A percentile compares a stretch with the other conserved stretches of the same genome.
Evolutionary conservation across 2,113 vertebrate species (phyloP).

Genomic region (Lonchura striata): DNA sequence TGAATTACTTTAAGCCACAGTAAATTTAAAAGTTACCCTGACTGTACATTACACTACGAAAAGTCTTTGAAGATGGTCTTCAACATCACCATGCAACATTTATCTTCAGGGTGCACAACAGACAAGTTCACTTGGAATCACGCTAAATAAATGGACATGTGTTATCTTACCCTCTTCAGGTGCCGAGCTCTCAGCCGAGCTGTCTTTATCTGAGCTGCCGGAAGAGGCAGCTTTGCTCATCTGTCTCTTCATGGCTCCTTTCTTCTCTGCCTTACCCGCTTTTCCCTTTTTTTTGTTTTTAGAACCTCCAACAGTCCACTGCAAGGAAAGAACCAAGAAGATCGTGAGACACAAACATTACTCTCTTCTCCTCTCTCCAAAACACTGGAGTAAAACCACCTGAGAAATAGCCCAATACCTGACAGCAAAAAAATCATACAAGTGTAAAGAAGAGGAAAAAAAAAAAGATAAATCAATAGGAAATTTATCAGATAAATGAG

Average conservation of each 20-base stretch:
- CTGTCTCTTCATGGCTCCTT: conserved; percentile 87
- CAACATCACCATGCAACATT: neutral
- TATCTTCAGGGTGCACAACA: neutral
- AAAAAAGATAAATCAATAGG: neutral
- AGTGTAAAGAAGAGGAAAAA: neutral
- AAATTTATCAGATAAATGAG: neutral
- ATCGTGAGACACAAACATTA: neutral
- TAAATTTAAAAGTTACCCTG: neutral
- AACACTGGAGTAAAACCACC: neutral
- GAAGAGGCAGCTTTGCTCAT: conserved; percentile 91
- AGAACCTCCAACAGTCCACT: conserved; percentile 98
- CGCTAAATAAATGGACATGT: neutral
- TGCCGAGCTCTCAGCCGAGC: conserved; percentile 94
- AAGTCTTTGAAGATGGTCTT: neutral
- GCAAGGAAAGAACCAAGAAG: conserved; percentile 27
- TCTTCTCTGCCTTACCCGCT: conserved; percentile 90
- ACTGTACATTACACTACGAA: neutral
- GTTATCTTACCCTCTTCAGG: conserved; percentile 90
- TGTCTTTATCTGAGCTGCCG: conserved; percentile 94
- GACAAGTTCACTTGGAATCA: neutral
- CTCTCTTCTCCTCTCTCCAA: neutral
- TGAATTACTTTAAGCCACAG: neutral
- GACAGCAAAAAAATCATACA: neutral
- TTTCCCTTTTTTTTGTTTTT: conserved; percentile 98
- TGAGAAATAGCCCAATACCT: neutral